These are phyloP conservation scores for Parazoanthus atlanticus DNA, from an alignment of 92 coral and sea anemone genomes.

Conservation along the genomic window DNA sequence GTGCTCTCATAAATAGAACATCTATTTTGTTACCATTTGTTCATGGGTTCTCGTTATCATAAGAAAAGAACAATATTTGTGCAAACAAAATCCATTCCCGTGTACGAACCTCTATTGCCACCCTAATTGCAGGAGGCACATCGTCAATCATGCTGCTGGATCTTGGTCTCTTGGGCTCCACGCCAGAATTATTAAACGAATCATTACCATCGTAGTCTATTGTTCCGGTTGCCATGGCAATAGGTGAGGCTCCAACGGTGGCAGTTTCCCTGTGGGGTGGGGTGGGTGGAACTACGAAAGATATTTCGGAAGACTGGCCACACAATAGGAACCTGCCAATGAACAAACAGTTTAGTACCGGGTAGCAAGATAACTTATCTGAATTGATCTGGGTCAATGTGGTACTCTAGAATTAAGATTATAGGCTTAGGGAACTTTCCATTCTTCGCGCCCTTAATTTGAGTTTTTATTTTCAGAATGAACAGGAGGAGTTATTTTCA, in stretches of 20 bases:
- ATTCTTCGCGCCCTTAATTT: too few species aligned
- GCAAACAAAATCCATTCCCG: not conserved
- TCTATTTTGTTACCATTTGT: too few species aligned
- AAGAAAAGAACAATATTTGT: too few species aligned
- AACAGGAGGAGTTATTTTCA: too few species aligned
- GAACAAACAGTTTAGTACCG: not conserved
- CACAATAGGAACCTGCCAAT: slow-evolving; percentile 76
- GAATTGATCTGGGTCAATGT: too few species aligned
- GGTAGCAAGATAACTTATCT: too few species aligned
- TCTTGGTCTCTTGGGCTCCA: slow-evolving; percentile 85
- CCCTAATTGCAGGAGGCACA: slow-evolving; percentile 85
- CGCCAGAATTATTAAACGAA: slow-evolving; percentile 68
- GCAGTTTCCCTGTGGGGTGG: slow-evolving; percentile 79
- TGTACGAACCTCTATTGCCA: slow-evolving; percentile 79
- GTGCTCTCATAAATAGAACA: too few species aligned
- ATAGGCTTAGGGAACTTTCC: too few species aligned
- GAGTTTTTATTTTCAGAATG: too few species aligned
- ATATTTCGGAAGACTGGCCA: slow-evolving; percentile 88
- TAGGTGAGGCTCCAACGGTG: slow-evolving; percentile 77
- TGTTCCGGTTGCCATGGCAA: slow-evolving; percentile 88
- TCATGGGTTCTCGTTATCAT: too few species aligned
- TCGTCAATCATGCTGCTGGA: slow-evolving; percentile 94
- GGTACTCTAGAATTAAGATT: too few species aligned
- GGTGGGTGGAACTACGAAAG: slow-evolving; percentile 76
- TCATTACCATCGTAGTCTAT: slow-evolving; percentile 78